These are phyloP conservation scores for Gymnorhina tibicen DNA, from an alignment of 2,113 vertebrate species.

Conservation along the genomic window DNA sequence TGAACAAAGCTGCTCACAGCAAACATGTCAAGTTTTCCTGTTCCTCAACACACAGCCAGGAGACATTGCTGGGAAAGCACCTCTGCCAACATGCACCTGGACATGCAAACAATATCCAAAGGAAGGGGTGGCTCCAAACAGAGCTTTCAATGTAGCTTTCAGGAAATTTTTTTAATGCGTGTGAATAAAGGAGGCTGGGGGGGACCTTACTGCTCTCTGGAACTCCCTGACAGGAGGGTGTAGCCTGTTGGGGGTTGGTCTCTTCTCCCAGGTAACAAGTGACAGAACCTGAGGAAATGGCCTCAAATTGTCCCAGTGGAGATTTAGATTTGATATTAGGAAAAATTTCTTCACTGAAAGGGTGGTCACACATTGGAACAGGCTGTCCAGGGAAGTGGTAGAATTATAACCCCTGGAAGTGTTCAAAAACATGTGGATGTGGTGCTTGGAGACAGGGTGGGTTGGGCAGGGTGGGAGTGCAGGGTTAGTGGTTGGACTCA, in stretches of 20 bases:
- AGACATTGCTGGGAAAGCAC: neutral
- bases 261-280: neutral
- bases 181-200: neutral
- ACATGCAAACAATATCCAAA: neutral
- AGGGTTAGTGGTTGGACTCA: neutral
- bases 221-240: neutral
- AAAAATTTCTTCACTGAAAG: neutral
- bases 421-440: neutral
- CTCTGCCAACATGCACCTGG: neutral
- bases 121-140: neutral
- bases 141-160: neutral
- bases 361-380: neutral
- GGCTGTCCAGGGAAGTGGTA: neutral
- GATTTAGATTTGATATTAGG: neutral
- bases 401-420: neutral
- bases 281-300: neutral
- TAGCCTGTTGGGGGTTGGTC: accelerated
- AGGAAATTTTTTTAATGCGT: neutral
- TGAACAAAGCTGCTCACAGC: neutral
- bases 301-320: neutral
- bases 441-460: neutral
- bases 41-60: neutral
- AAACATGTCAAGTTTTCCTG: neutral
- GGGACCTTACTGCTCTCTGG: neutral
- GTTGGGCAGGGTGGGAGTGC: neutral